Base-by-base conservation (phyloP, 1,140 invertebrate genomes). In the Nylanderia fulva region DNA sequence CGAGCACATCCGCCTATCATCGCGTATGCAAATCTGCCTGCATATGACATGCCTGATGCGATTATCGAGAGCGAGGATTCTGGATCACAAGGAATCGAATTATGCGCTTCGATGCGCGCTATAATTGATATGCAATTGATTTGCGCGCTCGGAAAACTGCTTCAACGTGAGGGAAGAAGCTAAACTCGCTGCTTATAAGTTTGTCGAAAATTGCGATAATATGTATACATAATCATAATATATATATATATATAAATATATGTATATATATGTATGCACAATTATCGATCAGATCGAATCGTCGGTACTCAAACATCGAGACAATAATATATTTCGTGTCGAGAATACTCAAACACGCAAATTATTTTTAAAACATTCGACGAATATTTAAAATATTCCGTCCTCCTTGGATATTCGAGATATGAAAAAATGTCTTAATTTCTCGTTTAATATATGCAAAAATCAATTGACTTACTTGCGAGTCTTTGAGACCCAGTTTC, bases 401-500 rank as follows among this genome's bases (percentile, higher is more conserved):
- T 15, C 24, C 7, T 15, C 18, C 18, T 9, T n/a, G 27, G 13
- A 45, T 29, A 13, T 21, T 15, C 1, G 6, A 29, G 15, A 24
- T 36, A 1, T 36, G 36, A 54, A 39, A 24, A 13, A 1, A 75
- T n/a, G 13, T 75, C 1, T 48, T 48, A 4, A 48, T 48, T 48
- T 29, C 15, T 76, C 2, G 4, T 6, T 75, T 27, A 13, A 13
- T 2, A 3, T 33, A 3, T 33, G 18, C 2, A 11, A 54, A n/a
- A n/a, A 6, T 27, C 18, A 11, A 33, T 85, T 9, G 27, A 33
- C 95, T 96, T 91, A 98, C 98, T 96, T 98, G 98, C 91, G 98
- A 98, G 92, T 99, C 99, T 90, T 99, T 99, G 0, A 99, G 96
- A 27, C 98, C 99, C 54, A 99, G 95, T 94, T 99, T 98, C 93